phyloP scores from a whole-genome alignment of 1,140 invertebrate species.

The Belonocnema kinseyi region DNA sequence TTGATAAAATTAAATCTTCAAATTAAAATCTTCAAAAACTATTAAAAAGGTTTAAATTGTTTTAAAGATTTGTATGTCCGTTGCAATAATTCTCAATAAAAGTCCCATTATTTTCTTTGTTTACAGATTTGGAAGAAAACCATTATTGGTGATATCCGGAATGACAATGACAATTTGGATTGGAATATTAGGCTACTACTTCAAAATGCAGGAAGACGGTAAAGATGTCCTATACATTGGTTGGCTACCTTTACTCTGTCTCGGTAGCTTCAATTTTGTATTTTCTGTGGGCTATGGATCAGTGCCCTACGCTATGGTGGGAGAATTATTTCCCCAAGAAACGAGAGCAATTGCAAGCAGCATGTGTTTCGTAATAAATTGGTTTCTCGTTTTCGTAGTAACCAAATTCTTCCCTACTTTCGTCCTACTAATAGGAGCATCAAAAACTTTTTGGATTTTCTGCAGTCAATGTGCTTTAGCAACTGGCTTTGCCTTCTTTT shows the following conservation, averaged over 20 bases:
- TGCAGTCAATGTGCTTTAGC: constrained; percentile 74
- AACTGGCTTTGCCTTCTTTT: constrained; percentile 77
- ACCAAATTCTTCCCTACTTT: constrained; percentile 78
- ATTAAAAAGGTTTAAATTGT: too few relatives aligned
- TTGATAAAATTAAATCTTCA: too few relatives aligned
- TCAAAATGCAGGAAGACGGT: constrained; percentile 72
- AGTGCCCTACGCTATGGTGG: constrained; percentile 84
- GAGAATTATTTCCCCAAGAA: constrained; percentile 81
- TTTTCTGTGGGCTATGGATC: constrained; percentile 81
- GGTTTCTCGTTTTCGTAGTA: constrained; percentile 71
- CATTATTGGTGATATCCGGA: constrained; percentile 77
- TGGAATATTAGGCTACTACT: constrained; percentile 76
- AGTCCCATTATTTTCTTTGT: constrained; percentile 62
- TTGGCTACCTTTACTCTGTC: constrained; percentile 71
- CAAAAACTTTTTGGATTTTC: constrained; percentile 79
- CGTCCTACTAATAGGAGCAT: constrained; percentile 71
- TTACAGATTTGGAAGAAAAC: constrained; percentile 77
- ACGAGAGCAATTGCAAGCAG: constrained; percentile 79
- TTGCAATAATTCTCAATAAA: too few relatives aligned
- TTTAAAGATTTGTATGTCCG: too few relatives aligned
- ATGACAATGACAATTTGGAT: constrained; percentile 76
- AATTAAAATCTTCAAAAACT: too few relatives aligned
- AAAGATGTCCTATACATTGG: constrained; percentile 64
- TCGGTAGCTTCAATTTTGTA: constrained; percentile 72
- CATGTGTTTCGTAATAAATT: constrained; percentile 77